phyloP scores from a whole-genome alignment of 53 echinoderm and acorn worm species.

The Holothuria scabra region DNA sequence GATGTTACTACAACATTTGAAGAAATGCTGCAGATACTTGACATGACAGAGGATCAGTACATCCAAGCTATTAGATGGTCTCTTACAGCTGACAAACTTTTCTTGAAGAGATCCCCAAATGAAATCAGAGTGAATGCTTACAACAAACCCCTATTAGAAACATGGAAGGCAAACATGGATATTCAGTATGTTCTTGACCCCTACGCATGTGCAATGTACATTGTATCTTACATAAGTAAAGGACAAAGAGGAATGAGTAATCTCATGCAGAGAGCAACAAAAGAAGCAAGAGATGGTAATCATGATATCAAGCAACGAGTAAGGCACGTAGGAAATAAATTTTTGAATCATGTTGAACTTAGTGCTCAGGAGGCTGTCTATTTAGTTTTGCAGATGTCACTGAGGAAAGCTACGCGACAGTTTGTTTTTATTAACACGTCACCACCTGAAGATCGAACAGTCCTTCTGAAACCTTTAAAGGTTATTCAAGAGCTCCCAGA shows the following conservation, averaged over 20 bases:
- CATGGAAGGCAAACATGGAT: constrained; percentile 70
- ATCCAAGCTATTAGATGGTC: constrained; percentile 43
- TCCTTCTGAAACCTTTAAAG: constrained; percentile 32
- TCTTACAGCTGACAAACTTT: constrained; percentile 46
- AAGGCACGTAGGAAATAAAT: constrained; percentile 43
- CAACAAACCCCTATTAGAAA: constrained; percentile 53
- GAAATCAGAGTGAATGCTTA: constrained; percentile 63
- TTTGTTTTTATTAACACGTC: constrained; percentile 49
- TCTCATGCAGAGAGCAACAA: constrained; percentile 37
- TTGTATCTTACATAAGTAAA: constrained; percentile 63
- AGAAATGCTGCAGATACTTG: constrained; percentile 46
- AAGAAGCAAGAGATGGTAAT: constrained; percentile 53
- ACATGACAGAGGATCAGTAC: constrained; percentile 50
- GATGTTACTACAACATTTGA: constrained; percentile 43
- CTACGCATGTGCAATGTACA: constrained; percentile 67
- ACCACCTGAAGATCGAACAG: constrained; percentile 48
- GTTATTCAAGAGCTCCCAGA: constrained; percentile 49
- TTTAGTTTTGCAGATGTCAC: constrained; percentile 45
- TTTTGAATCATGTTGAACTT: constrained; percentile 46
- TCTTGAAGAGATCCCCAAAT: constrained; percentile 51
- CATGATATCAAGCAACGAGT: constrained; percentile 8
- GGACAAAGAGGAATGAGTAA: constrained; percentile 63
- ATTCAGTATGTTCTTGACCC: constrained; percentile 56
- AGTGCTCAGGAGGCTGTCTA: constrained; percentile 59
- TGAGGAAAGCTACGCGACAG: constrained; percentile 44